Base-by-base conservation (phyloP, 1,140 invertebrate genomes). In the Zeugodacus cucurbitae region DNA sequence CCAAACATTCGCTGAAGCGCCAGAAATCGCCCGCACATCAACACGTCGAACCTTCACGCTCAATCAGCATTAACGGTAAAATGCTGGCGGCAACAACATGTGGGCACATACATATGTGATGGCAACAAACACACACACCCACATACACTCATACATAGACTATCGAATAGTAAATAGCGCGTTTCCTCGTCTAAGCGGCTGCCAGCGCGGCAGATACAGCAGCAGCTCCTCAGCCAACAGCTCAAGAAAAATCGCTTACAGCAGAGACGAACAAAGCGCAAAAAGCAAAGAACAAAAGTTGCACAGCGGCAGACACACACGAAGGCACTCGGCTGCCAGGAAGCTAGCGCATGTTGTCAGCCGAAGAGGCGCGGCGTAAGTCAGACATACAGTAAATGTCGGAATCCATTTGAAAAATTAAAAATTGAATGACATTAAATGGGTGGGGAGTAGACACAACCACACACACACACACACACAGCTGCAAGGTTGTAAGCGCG, bases 341-440 rank as follows among this genome's bases (percentile, higher is more conserved):
- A 82, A 82, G 44, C 8, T n/a, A 82, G 17, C 11, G 4, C 41
- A 82, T 29, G 5, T 78, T 48, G 22, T 22, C 11, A 11, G 7
- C 37, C 48, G 41, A n/a, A 5, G 20, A 32, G 6, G 22, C 41
- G 37, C 26, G 20, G n/a, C 41, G n/a, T 2, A 29, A 22, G 41
- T 26, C n/a, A 26, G 74, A 82, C 74, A 82, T 48, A 26, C n/a
- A 82, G 74, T 41, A 48, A 82, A 82, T 82, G 74, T 82, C 41
- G 74, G 74, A 82, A 48, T 82, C 74, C 74, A 82, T 82, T 82
- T 82, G 74, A 82, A 82, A 82, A 82, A 82, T 82, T 82, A 82
- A 82, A 82, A 82, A 82, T 82, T 82, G 41, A 82, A 82, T 48
- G 74, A 48, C 74, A 82, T 82, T 82, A 82, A 82, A 41, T 82